Evolutionary conservation across 2,113 vertebrate genomes (phyloP), one percentile per base, ranked within the genome.

Genomic region (Paramormyrops kingsleyae): DNA sequence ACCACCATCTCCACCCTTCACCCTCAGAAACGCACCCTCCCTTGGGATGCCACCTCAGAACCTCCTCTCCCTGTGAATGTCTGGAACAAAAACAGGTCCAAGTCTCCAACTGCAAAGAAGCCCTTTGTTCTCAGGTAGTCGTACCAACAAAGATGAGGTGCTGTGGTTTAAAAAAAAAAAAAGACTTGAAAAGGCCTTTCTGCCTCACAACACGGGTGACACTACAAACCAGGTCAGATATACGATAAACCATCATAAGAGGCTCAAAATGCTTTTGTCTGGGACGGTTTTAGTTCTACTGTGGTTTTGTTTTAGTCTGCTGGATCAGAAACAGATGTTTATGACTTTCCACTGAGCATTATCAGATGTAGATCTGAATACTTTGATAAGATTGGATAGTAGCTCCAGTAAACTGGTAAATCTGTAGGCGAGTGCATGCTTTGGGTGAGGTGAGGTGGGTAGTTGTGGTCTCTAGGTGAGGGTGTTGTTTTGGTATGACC

Each of bases 61-160:
- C 44, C n/a, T 39, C n/a, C 84, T 52, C 49, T 6, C 44, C 21
- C 24, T 84, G 83, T 84, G 83, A 47, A 47, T 24, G 4, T 52
- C 85, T 87, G 49, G 49, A 52, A 53, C 27, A 87, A 17, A 87
- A 87, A 87, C n/a, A 87, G 39, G 47, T 15, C 21, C 49, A 21
- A 17, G 49, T 56, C 85, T 87, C 85, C 15, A 31, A 35, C 85
- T 87, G 50, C 46, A 83, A 80, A 83, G 19, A 90, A 80, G 86
- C 92, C 91, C 90, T 93, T 94, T 94, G 93, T 94, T 92, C 90
- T 59, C 17, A 52, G 86, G 92, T 92, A 84, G 87, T 88, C 74
- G 89, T 91, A 88, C 56, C 46, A 88, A 9, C 52, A 49, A n/a
- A 94, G 90, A 95, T 93, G 93, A 93, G 93, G 92, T 92, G 90